phyloP scores from a whole-genome alignment of 2,113 vertebrate species.

The Podocnemis expansa region DNA sequence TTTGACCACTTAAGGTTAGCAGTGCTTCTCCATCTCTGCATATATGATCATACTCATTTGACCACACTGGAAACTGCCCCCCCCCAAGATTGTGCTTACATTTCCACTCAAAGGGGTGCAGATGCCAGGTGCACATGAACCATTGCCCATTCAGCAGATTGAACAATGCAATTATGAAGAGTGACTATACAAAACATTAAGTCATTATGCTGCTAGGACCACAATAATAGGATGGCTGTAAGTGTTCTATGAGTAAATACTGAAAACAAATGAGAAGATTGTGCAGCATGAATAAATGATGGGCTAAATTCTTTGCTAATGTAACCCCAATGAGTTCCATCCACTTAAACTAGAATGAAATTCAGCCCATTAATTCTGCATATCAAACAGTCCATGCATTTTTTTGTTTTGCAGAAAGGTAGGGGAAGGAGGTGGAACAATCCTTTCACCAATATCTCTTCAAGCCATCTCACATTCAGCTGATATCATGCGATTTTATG shows the following conservation, averaged over 20 bases:
- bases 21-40: neutral
- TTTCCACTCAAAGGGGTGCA: neutral
- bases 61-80: neutral
- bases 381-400: neutral
- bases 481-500: neutral
- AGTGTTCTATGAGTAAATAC: neutral
- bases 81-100: neutral
- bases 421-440: fast-evolving
- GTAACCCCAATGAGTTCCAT: neutral
- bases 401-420: neutral
- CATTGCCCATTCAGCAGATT: neutral
- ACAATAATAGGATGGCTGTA: neutral
- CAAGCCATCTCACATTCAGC: neutral
- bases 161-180: neutral
- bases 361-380: neutral
- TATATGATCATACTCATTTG: neutral
- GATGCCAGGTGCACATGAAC: neutral
- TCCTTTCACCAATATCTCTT: neutral
- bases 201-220: neutral
- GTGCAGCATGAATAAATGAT: neutral
- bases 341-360: neutral
- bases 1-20: neutral
- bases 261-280: neutral
- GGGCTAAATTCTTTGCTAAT: neutral
- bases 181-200: neutral